Conservation (phyloP, 2,888 invertebrate species). For the Leptogaster cylindrica region DNA sequence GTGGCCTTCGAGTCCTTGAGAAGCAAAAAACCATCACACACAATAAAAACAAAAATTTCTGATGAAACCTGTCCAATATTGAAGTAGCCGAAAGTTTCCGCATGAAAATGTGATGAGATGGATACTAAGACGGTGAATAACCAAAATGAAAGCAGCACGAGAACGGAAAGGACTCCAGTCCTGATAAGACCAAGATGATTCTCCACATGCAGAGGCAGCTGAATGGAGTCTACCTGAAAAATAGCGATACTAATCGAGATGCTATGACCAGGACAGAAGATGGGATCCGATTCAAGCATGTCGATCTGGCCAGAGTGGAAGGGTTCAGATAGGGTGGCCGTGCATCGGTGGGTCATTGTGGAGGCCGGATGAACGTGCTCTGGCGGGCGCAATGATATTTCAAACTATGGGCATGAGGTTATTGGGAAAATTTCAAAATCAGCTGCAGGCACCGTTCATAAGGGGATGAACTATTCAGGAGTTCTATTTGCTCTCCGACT, state of each 20-base stretch:
- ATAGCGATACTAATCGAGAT: constrained; percentile 44
- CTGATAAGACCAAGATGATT: not conserved
- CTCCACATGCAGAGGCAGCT: not conserved
- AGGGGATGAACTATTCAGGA: constrained; percentile 28
- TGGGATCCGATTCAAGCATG: constrained; percentile 39
- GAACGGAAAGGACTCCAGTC: not conserved
- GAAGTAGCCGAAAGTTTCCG: constrained; percentile 42
- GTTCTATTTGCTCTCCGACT: constrained; percentile 40
- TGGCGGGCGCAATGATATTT: constrained; percentile 31
- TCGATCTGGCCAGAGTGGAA: constrained; percentile 28
- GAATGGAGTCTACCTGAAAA: constrained; percentile 23
- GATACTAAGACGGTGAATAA: constrained; percentile 36
- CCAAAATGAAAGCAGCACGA: constrained; percentile 9
- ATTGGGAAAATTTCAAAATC: constrained; percentile 45
- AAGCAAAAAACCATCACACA: not conserved
- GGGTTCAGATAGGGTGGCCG: constrained; percentile 10
- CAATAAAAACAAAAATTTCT: constrained; percentile 37
- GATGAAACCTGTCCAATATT: constrained; percentile 47
- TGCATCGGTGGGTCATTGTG: constrained; percentile 16
- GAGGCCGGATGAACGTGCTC: not conserved
- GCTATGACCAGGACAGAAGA: constrained; percentile 42
- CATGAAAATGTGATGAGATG: constrained; percentile 47
- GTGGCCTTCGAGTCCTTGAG: not conserved
- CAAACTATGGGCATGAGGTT: not conserved
- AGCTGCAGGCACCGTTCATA: constrained; percentile 41